Conservation (phyloP, 2,888 invertebrate species). For the Amorpha juglandis region DNA sequence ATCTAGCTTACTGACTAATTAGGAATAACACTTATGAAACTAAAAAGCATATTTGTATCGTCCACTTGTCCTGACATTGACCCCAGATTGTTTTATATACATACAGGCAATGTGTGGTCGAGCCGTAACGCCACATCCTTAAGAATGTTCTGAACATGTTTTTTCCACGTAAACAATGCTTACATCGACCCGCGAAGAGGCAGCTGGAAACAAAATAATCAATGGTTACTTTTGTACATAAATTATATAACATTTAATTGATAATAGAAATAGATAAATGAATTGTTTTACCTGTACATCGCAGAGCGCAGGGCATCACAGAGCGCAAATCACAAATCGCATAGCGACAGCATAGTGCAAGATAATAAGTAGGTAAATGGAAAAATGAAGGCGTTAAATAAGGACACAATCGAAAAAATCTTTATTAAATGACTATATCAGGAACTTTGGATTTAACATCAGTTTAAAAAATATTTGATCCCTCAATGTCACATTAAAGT, state of each 20-base stretch:
- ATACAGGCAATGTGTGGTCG: not conserved
- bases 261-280: not conserved
- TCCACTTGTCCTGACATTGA: not conserved
- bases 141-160: not conserved
- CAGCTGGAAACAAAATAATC: not conserved
- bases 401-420: not conserved
- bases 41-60: not conserved
- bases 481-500: not conserved
- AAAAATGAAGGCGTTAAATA: not conserved
- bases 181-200: slow-evolving; percentile 4
- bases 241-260: no score
- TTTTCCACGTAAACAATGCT: slow-evolving; percentile 12
- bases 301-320: not conserved
- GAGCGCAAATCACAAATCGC: not conserved
- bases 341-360: not conserved
- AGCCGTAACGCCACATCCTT: not conserved
- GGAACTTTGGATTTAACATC: not conserved
- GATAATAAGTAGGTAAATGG: not conserved
- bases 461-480: not conserved
- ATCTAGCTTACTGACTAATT: slow-evolving; percentile 14
- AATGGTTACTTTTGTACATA: not conserved
- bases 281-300: not conserved
- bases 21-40: slow-evolving; percentile 13
- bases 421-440: not conserved
- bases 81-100: not conserved